phyloP scores from a whole-genome alignment of 2,888 invertebrate genomes.

The Endotricha flammealis region DNA sequence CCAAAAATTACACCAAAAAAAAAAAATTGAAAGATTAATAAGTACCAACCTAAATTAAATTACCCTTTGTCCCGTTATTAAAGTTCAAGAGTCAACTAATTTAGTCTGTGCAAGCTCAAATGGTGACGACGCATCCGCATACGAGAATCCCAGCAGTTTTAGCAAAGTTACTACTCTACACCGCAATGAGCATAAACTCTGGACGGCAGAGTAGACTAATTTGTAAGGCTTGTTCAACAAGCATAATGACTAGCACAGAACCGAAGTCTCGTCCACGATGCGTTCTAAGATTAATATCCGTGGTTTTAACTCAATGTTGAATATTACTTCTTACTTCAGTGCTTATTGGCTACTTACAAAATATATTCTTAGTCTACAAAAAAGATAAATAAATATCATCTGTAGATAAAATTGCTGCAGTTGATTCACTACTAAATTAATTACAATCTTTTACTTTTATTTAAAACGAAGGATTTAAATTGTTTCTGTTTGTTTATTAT shows the following conservation, averaged over 20 bases:
- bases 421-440: too few species aligned
- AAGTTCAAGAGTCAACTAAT: slow-evolving; percentile 5
- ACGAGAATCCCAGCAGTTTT: slow-evolving; percentile 5
- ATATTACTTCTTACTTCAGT: too few species aligned
- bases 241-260: slow-evolving; percentile 1
- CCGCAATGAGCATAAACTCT: slow-evolving; percentile 9
- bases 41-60: too few species aligned
- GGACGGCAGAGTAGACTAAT: slow-evolving; percentile 1
- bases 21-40: too few species aligned
- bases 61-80: slow-evolving; percentile 1
- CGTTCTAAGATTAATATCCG: slow-evolving; percentile 2
- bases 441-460: too few species aligned
- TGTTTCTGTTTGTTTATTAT: too few species aligned
- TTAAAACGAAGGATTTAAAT: too few species aligned
- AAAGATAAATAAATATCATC: too few species aligned
- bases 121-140: slow-evolving; percentile 5
- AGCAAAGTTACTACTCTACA: slow-evolving; percentile 3
- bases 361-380: too few species aligned
- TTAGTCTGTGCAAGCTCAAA: slow-evolving; percentile 4
- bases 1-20: too few species aligned
- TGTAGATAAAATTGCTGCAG: too few species aligned
- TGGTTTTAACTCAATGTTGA: not conserved
- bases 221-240: slow-evolving; percentile 9
- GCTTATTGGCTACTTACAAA: too few species aligned
- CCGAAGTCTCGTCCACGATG: not conserved